These are phyloP conservation scores for Drosophila eohydei DNA, from an alignment of 2,888 invertebrate species.

Conservation along the genomic window DNA sequence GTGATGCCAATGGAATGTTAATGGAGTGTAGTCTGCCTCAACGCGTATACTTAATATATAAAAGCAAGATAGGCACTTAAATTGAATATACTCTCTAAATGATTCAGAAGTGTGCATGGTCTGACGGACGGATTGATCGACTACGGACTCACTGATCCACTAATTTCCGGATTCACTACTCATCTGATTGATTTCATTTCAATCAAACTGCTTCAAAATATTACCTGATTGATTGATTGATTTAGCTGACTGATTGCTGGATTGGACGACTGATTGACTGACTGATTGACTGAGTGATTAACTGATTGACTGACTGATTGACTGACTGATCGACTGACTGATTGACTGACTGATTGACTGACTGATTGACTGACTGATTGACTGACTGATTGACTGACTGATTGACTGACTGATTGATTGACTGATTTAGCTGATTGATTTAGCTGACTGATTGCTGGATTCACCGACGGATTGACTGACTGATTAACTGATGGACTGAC, in stretches of 20 bases:
- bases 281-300: not conserved
- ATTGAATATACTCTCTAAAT: slow-evolving; percentile 11
- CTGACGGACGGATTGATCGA: slow-evolving; percentile 1
- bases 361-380: not conserved
- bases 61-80: slow-evolving; percentile 1
- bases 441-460: not conserved
- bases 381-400: not conserved
- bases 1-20: slow-evolving; percentile 31
- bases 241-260: not conserved
- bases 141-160: not conserved
- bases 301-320: not conserved
- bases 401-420: not conserved
- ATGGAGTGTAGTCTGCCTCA: slow-evolving; percentile 31
- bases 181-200: not conserved
- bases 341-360: not conserved
- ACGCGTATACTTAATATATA: slow-evolving; percentile 34
- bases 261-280: not conserved
- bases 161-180: not conserved
- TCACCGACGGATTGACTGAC: not conserved
- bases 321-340: not conserved
- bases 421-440: too few species aligned
- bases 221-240: not conserved
- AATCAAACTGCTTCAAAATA: not conserved
- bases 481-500: not conserved
- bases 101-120: not conserved